A percentile compares a stretch with the other conserved stretches of the same genome.
Evolutionary conservation across 2,113 vertebrate genomes (phyloP).

Genomic region (Thomomys bottae): DNA sequence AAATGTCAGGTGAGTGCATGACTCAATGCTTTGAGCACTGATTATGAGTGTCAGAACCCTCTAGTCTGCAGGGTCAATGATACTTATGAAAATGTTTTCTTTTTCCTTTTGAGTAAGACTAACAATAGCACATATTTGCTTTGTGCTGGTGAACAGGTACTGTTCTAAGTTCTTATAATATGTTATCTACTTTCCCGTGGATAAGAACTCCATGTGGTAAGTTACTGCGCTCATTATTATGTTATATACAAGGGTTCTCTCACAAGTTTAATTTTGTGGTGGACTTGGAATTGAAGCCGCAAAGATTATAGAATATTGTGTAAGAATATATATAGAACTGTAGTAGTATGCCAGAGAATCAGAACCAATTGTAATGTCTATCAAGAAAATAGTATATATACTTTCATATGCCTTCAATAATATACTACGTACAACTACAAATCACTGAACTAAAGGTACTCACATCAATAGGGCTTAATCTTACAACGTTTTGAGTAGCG

Average conservation of each 20-base stretch:
- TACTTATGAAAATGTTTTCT: not conserved
- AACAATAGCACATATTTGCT: not conserved
- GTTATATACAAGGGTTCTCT: not conserved
- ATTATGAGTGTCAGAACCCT: not conserved
- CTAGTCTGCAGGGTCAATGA: not conserved
- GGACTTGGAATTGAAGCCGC: not conserved
- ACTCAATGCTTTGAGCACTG: not conserved
- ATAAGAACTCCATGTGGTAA: not conserved
- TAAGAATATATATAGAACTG: not conserved
- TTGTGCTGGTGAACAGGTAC: not conserved
- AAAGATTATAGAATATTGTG: not conserved
- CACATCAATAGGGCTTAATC: not conserved
- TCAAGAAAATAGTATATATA: not conserved
- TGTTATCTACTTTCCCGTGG: not conserved
- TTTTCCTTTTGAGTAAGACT: not conserved
- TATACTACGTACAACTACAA: not conserved
- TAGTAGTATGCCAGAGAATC: too few species aligned
- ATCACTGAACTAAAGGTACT: not conserved
- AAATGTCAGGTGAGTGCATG: not conserved
- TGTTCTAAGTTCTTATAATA: not conserved
- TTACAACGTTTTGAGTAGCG: not conserved
- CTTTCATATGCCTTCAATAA: not conserved
- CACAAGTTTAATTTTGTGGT: not conserved
- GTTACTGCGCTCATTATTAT: not conserved
- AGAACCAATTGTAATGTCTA: too few species aligned